Base-by-base conservation (phyloP, 2,113 vertebrate genomes). In the Lichenostomus cassidix region DNA sequence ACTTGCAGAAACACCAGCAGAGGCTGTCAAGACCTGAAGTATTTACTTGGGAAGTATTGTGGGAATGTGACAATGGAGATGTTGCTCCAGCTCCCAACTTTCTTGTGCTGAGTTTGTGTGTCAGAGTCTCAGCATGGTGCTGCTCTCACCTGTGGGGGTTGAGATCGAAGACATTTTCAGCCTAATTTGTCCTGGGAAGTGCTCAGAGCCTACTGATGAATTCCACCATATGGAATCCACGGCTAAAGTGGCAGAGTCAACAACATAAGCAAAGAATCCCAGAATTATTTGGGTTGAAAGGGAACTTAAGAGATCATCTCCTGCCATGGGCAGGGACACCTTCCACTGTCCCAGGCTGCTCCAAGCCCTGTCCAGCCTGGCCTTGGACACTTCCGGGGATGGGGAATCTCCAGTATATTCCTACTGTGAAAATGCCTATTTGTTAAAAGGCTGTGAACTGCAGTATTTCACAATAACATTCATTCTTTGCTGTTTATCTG, bases 181-280 rank as follows among this genome's bases (percentile, higher is more conserved):
- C 25, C 29, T 9, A 0, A 8, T 9, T 16, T 55, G n/a, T 63
- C 23, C 1, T 24, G 59, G 15, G 37, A 89, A 21, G 18, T 27
- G 15, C 19, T n/a, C 41, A 27, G 74, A 47, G 24, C 37, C 50
- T 31, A 1, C 19, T 4, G 25, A 50, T 0, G 0, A 76, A 59
- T 58, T 52, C 37, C 16, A n/a, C 25, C 23, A 4, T 5, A 0
- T 9, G 47, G 47, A 49, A 49, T 23, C 12, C 47, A 23, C 50
- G 75, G 27, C 50, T 39, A 0, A 74, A 67, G 24, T 20, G 52
- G 5, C 28, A 21, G 23, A 46, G 12, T 10, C 33, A 27, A 28
- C 37, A 53, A 13, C 7, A 4, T 5, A 44, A 33, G 6, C 23
- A 17, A 21, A 67, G 53, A 47, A 15, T 4, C 20, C 28, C 23